Conservation (phyloP, 1,140 invertebrate genomes). For the Penaeus indicus region DNA sequence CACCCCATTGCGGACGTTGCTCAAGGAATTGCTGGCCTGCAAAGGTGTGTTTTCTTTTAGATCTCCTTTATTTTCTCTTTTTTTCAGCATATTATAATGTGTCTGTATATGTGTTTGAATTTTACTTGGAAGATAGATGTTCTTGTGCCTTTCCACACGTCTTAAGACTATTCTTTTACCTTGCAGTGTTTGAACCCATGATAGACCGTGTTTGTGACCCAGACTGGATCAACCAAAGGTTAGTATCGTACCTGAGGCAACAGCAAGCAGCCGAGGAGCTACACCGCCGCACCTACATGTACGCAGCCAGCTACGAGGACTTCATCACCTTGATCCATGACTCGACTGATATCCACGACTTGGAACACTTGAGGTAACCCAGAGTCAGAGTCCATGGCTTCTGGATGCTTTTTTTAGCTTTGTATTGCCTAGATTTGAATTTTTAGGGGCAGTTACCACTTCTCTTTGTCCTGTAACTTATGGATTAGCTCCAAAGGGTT, state of each 20-base stretch:
- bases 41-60: constrained; percentile 77
- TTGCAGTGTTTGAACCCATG: constrained; percentile 84
- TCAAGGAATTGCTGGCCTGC: constrained; percentile 86
- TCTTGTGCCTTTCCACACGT: neutral
- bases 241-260: constrained; percentile 85
- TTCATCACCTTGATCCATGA: constrained; percentile 88
- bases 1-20: constrained; percentile 81
- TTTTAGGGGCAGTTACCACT: no score
- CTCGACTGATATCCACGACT: constrained; percentile 83
- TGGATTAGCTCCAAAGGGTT: constrained; percentile 5
- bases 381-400: neutral
- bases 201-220: constrained; percentile 89
- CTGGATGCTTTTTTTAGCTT: neutral
- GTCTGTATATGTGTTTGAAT: neutral
- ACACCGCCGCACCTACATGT: constrained; percentile 85
- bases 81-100: neutral
- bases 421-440: constrained; percentile 5
- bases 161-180: neutral
- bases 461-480: neutral
- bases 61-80: constrained; percentile 11
- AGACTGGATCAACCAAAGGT: constrained; percentile 91
- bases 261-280: constrained; percentile 81
- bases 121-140: neutral
- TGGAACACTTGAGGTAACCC: constrained; percentile 82
- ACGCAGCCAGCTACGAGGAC: constrained; percentile 90